phyloP scores from a whole-genome alignment of 2,113 vertebrate species.

The Ondatra zibethicus region DNA sequence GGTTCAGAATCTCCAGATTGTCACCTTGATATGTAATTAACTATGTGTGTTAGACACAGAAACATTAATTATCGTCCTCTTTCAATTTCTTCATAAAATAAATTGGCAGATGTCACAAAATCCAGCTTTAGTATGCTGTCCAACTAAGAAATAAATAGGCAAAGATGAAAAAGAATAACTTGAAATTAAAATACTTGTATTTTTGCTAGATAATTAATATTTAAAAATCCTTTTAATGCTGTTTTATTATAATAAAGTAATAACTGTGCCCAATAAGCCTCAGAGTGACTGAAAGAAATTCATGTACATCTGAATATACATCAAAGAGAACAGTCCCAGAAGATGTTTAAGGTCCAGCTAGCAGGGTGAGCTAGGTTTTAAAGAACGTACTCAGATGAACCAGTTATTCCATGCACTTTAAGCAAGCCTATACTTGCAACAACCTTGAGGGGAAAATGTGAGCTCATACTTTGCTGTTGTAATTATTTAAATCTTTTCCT shows the following conservation, averaged over 20 bases:
- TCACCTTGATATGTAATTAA: not conserved
- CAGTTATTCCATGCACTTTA: not conserved
- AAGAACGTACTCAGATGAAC: not conserved
- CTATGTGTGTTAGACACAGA: not conserved
- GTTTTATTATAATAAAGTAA: constrained; percentile 1
- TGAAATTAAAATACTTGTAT: not conserved
- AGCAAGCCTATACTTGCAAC: constrained; percentile 33
- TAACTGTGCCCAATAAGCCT: not conserved
- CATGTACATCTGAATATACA: not conserved
- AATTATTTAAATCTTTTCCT: constrained; percentile 2
- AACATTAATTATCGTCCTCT: constrained; percentile 12
- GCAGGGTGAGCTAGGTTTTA: not conserved
- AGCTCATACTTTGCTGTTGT: not conserved
- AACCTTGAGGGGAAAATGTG: not conserved
- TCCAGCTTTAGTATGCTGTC: not conserved
- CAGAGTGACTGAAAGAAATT: constrained; percentile 32
- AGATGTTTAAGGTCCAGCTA: not conserved
- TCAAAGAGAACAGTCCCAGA: not conserved
- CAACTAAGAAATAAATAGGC: constrained; percentile 45
- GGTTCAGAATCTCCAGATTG: not conserved
- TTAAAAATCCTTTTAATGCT: not conserved
- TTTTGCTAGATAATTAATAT: not conserved
- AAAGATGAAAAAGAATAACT: constrained; percentile 27
- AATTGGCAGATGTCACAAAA: not conserved
- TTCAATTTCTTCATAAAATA: constrained; percentile 30